These are phyloP conservation scores for Poeciliopsis retropinna DNA, from an alignment of 2,113 vertebrate species.

Conservation along the genomic window DNA sequence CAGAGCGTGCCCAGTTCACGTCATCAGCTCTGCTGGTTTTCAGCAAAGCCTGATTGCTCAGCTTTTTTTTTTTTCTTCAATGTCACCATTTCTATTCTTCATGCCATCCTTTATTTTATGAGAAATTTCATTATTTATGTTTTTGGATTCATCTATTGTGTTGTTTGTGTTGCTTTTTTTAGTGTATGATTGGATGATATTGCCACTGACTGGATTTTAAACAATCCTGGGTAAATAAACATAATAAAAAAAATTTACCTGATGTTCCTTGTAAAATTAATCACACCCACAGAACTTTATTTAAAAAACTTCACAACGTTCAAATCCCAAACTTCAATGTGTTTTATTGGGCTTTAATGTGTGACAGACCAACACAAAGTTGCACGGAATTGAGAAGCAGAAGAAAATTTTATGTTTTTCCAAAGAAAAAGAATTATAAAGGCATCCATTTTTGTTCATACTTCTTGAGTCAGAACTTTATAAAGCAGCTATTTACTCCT, in stretches of 20 bases:
- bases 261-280: too few relatives aligned
- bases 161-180: background rate
- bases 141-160: background rate
- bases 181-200: background rate
- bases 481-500: too few relatives aligned
- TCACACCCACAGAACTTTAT: too few relatives aligned
- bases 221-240: background rate
- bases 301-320: too few relatives aligned
- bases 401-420: background rate
- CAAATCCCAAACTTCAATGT: background rate
- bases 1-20: too few relatives aligned
- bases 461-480: too few relatives aligned
- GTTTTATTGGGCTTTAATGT: background rate
- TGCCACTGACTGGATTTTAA: background rate
- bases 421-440: too few relatives aligned
- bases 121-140: background rate
- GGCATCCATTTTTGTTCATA: too few relatives aligned
- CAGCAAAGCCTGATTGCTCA: background rate
- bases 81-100: constrained; percentile 2
- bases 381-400: background rate
- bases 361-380: background rate
- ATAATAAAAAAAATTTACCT: too few relatives aligned
- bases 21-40: background rate
- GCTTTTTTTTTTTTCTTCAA: background rate
- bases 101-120: background rate